Base-by-base conservation (phyloP, 37 sponge, comb jelly and placozoan genomes). In the Bolinopsis microptera region DNA sequence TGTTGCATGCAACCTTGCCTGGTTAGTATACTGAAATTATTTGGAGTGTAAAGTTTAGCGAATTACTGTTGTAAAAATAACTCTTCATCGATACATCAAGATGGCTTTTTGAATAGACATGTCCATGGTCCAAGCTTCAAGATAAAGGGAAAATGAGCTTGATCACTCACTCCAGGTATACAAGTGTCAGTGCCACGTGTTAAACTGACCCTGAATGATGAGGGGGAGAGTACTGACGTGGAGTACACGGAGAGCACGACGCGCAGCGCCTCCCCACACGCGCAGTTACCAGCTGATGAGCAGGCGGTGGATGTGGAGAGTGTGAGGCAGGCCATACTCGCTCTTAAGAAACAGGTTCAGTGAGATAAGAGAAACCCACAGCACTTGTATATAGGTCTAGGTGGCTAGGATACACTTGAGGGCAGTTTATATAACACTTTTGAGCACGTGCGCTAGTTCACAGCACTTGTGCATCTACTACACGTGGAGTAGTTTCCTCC, bases 1-100 rank as follows among this genome's bases (percentile, higher is more conserved):
- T 86, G 90, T 38, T 86, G 30, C 90, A 86, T 48, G 90, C 90
- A 9, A 86, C 90, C 9, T 38, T 86, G 39, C 90, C 90, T 39
- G 90, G 90, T 86, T 70, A n/a, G 74, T 28, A 1, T 24, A 2
- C 25, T 70, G 28, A 26, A 70, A 70, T 28, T n/a, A 61, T 21
- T 61, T 61, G 68, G 68, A 61, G 74, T 28, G 30, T 70, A 8
- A 70, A 9, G 74, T 70, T 9, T 70, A 3, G 25, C 21, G 25
- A n/a, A 22, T 70, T n/a, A 48, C 61, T 48, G 61, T 48, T 48
- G 61, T 48, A n/a, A n/a, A n/a, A n/a, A n/a, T n/a, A n/a, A n/a
- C n/a, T n/a, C n/a, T n/a, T n/a, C n/a, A n/a, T n/a, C n/a, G n/a
- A n/a, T n/a, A n/a, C n/a, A n/a, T n/a, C n/a, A n/a, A n/a, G n/a